A percentile compares a stretch with the other conserved stretches of the same genome.
Conservation (phyloP, 2,797 vertebrate genomes). For the Scarus forsteni region DNA sequence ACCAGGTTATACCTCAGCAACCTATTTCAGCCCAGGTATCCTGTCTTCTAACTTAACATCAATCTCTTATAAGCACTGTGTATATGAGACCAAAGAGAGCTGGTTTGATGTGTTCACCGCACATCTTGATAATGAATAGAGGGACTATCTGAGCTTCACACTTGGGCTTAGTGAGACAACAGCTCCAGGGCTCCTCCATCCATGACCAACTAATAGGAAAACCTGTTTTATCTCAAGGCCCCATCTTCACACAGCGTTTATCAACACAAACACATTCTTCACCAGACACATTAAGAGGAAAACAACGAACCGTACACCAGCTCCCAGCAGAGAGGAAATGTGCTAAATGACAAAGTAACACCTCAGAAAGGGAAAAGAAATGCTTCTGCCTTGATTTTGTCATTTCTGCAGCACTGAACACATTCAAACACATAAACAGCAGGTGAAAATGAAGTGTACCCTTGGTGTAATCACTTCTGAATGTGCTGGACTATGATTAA, state of each 20-base stretch:
- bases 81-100: constrained; percentile 49
- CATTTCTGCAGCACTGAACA: not conserved
- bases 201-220: constrained; percentile 63
- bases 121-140: constrained; percentile 72
- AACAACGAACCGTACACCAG: not conserved
- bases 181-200: constrained; percentile 58
- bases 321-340: constrained; percentile 37
- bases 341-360: constrained; percentile 50
- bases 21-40: constrained; percentile 23
- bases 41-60: constrained; percentile 50
- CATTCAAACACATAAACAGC: not conserved
- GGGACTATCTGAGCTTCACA: constrained; percentile 65
- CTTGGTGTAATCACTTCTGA: not conserved
- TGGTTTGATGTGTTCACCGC: constrained; percentile 48
- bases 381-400: constrained; percentile 9
- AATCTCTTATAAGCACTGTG: constrained; percentile 44
- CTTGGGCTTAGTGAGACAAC: constrained; percentile 53
- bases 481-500: constrained; percentile 3
- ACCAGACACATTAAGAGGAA: constrained; percentile 24
- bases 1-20: not conserved
- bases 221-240: constrained; percentile 57
- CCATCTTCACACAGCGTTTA: constrained; percentile 51
- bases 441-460: constrained; percentile 7
- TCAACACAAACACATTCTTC: constrained; percentile 55
- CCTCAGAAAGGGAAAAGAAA: constrained; percentile 11